phyloP scores from a whole-genome alignment of 1,140 invertebrate species.

The Portunus trituberculatus region DNA sequence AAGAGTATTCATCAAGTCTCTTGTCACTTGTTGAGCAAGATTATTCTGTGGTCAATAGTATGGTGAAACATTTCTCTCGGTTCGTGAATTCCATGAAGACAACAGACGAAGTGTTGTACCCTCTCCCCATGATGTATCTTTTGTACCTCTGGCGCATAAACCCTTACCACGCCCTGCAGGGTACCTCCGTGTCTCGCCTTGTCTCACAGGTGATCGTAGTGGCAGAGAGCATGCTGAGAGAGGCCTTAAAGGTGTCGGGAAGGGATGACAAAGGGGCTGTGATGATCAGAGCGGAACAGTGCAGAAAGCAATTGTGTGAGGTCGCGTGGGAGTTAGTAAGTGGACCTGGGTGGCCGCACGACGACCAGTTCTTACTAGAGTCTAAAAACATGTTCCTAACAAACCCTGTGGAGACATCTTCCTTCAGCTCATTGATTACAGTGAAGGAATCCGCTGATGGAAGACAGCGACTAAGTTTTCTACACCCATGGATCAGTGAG shows the following conservation, averaged over 20 bases:
- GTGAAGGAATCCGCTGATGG: conserved; percentile 31
- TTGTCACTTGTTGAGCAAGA: conserved; percentile 42
- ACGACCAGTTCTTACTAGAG: conserved; percentile 45
- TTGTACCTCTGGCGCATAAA: conserved; percentile 57
- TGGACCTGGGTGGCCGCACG: background rate
- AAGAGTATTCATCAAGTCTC: conserved; percentile 33
- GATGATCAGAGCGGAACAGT: background rate
- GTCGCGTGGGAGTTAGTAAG: conserved; percentile 32
- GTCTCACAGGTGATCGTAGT: conserved; percentile 31
- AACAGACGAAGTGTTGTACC: conserved; percentile 40
- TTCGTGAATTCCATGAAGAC: conserved; percentile 48
- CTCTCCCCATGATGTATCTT: conserved; percentile 54
- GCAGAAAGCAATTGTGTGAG: conserved; percentile 35
- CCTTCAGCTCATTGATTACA: conserved; percentile 33
- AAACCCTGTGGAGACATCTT: background rate
- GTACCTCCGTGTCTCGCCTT: conserved; percentile 50
- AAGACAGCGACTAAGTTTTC: conserved; percentile 3
- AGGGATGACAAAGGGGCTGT: background rate
- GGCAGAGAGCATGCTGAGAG: conserved; percentile 27
- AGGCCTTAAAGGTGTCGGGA: background rate
- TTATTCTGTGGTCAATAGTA: background rate
- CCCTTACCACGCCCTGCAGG: background rate
- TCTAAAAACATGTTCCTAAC: background rate
- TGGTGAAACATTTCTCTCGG: conserved; percentile 43
- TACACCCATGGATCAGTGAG: conserved; percentile 53